These are phyloP conservation scores for Hoplias malabaricus DNA, from an alignment of 2,113 vertebrate species.

Conservation along the genomic window DNA sequence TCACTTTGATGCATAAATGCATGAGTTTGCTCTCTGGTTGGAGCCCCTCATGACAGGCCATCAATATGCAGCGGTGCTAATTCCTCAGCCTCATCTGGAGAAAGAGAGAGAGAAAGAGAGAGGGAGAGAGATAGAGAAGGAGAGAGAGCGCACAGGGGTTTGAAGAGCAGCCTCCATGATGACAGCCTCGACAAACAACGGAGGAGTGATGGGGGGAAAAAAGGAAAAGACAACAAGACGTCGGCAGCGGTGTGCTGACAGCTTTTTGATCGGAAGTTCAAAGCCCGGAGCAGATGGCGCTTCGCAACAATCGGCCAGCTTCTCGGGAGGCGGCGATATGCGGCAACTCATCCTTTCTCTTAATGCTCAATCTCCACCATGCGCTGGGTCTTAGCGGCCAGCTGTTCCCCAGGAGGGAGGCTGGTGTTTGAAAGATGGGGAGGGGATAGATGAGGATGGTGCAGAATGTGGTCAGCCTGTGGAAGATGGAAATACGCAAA, in stretches of 20 bases:
- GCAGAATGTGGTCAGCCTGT: background rate
- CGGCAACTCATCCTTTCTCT: slow-evolving; percentile 66
- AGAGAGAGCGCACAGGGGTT: slow-evolving; percentile 31
- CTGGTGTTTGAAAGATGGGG: background rate
- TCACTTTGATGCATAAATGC: slow-evolving; percentile 69
- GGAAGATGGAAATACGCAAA: background rate
- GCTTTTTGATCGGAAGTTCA: slow-evolving; percentile 77
- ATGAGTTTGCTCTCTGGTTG: slow-evolving; percentile 55
- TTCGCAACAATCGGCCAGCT: slow-evolving; percentile 72
- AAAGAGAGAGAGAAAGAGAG: too few relatives aligned
- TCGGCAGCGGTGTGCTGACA: slow-evolving; percentile 58
- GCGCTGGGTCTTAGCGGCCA: slow-evolving; percentile 66
- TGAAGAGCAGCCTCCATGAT: slow-evolving; percentile 19
- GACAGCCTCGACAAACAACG: slow-evolving; percentile 45
- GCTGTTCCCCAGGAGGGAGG: slow-evolving; percentile 66
- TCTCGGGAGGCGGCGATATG: slow-evolving; percentile 57
- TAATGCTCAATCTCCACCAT: slow-evolving; percentile 69
- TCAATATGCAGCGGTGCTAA: slow-evolving; percentile 65
- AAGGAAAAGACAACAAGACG: slow-evolving; percentile 34
- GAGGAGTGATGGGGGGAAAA: slow-evolving; percentile 45
- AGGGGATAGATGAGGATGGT: background rate
- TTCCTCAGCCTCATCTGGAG: slow-evolving; percentile 60
- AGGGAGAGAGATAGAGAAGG: too few relatives aligned
- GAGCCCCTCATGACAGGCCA: slow-evolving; percentile 46
- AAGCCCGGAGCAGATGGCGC: slow-evolving; percentile 77